Percentiles rank a stretch among this genome's conserved stretches.
Conservation (phyloP, 1,140 invertebrate species). For the Leptoteleia sp. region DNA sequence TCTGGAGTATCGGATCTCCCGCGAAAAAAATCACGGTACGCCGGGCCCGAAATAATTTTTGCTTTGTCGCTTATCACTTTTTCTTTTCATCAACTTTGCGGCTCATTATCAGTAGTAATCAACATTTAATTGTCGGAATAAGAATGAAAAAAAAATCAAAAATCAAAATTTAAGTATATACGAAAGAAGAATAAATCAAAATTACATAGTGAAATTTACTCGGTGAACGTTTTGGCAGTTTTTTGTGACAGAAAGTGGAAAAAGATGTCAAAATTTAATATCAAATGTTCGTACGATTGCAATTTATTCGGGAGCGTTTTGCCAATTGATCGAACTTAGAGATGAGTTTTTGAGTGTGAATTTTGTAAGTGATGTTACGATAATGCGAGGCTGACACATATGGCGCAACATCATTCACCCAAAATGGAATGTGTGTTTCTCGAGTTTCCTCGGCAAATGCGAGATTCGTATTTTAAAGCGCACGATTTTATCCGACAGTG, state of each 20-base stretch:
- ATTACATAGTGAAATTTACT: too few species aligned
- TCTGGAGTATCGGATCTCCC: slow-evolving; percentile 3
- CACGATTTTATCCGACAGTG: slow-evolving; percentile 41
- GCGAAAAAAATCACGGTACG: slow-evolving; percentile 49
- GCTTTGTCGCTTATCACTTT: slow-evolving; percentile 22
- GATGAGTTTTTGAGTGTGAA: slow-evolving; percentile 20
- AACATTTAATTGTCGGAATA: too few species aligned
- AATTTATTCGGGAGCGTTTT: background rate
- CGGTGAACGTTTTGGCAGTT: too few species aligned
- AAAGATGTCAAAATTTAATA: too few species aligned
- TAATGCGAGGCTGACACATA: slow-evolving; percentile 35
- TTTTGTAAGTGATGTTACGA: slow-evolving; percentile 22
- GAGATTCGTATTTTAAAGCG: slow-evolving; percentile 51
- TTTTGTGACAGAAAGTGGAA: too few species aligned
- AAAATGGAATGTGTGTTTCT: slow-evolving; percentile 51
- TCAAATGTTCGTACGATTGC: too few species aligned
- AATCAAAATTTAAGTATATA: too few species aligned
- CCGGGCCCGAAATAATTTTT: slow-evolving; percentile 10
- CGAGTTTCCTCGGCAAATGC: slow-evolving; percentile 43
- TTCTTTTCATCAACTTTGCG: background rate
- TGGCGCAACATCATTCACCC: slow-evolving; percentile 40
- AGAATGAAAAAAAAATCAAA: too few species aligned
- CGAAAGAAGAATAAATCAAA: too few species aligned
- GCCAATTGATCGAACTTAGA: background rate
- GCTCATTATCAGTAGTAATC: background rate